Evolutionary conservation across 1,140 invertebrate genomes (phyloP).

Genomic region (Tetramorium alpestre): DNA sequence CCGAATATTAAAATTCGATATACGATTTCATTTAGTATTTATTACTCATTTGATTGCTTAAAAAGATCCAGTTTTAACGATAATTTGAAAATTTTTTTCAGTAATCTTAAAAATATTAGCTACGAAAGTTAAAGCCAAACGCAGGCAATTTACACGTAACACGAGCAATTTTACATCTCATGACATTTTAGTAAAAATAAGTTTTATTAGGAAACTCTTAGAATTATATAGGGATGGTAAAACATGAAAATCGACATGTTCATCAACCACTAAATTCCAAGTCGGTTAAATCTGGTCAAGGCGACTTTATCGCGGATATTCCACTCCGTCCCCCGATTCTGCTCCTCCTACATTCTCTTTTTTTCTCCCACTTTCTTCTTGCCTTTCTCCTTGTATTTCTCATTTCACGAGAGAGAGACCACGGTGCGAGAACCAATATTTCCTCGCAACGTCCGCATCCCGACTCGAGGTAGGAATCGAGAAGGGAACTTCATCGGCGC

Average conservation of each 20-base stretch:
- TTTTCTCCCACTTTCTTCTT: no score
- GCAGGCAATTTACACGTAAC: not conserved
- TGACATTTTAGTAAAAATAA: not conserved
- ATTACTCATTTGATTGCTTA: not conserved
- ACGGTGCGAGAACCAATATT: conserved; percentile 68
- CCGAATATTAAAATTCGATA: not conserved
- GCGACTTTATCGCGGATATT: conserved; percentile 41
- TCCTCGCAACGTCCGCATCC: conserved; percentile 65
- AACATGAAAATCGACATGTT: conserved; percentile 4
- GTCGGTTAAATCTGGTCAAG: conserved; percentile 10
- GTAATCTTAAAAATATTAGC: not conserved
- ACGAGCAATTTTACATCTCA: not conserved
- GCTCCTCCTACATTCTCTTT: not conserved
- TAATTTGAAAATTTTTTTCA: not conserved
- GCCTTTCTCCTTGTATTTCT: conserved; percentile 35
- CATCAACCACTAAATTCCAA: conserved; percentile 9
- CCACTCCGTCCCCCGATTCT: conserved; percentile 21
- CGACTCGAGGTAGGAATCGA: conserved; percentile 55
- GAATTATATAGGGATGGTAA: not conserved
- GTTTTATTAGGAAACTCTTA: not conserved
- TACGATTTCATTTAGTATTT: conserved; percentile 7
- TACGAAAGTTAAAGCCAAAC: not conserved
- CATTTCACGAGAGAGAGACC: conserved; percentile 26
- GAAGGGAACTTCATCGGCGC: conserved; percentile 67
- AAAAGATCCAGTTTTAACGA: not conserved